Base-by-base conservation (phyloP, 2,797 vertebrate species). In the Euphonia xanthogaster region DNA sequence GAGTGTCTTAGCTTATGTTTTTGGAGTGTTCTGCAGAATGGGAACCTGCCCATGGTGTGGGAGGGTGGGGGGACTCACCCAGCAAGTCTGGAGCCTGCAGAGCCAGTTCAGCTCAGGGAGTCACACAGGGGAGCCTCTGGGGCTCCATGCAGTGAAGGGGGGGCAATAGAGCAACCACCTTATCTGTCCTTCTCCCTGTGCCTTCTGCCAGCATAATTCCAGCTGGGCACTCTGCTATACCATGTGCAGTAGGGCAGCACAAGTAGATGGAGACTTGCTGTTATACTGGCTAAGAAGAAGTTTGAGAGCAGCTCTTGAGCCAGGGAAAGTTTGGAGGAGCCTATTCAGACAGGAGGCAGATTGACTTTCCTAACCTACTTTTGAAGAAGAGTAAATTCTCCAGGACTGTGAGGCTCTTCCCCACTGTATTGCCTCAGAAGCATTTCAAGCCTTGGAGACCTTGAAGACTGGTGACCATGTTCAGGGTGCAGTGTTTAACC, bases 71-170 rank as follows among this genome's bases (percentile, higher is more conserved):
- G 20, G 11, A 44, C 62, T 75, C 1, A 2, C 51, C 8, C 0
- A 0, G 17, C 0, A 4, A 68, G 45, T 68, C 51, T 79, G 68
- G 47, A 85, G 60, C 60, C 48, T 2, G 6, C 28, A 73, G 67
- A 67, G 55, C 51, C 27, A 17, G 67, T 84, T 92, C 55, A 50
- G 51, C 54, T 87, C 33, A 30, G 33, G 16, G 23, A 62, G 22
- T 66, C 28, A 12, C 68, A 24, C 0, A 0, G 20, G 47, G 47
- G 33, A 85, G 10, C 28, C 47, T 75, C 23, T 51, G 27, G 61
- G 62, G 18, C 35, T 76, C 67, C 0, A 1, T n/a, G 48, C 9
- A 47, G 10, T 2, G 2, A 65, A 5, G 1, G 4, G 9, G 7
- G 8, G 40, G 39, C 3, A 12, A n/a, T 28, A 37, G 16, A 28